Conservation (phyloP, 2,797 vertebrate genomes). For the Trachops cirrhosus region DNA sequence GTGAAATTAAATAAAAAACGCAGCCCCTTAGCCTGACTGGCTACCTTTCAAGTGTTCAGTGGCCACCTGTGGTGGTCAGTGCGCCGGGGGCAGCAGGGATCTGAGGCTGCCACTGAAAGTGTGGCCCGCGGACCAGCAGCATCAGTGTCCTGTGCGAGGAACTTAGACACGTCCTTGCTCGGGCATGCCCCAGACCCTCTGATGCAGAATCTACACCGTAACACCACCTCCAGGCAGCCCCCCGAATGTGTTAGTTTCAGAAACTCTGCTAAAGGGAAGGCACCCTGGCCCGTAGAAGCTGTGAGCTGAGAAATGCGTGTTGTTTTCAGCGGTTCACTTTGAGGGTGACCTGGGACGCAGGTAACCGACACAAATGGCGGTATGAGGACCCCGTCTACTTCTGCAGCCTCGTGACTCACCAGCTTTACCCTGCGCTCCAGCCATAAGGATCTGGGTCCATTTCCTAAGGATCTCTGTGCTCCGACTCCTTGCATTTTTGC, state of each 20-base stretch:
- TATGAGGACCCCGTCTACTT: not conserved
- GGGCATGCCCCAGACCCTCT: not conserved
- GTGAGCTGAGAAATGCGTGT: too few species aligned
- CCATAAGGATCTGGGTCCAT: not conserved
- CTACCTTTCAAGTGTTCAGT: not conserved
- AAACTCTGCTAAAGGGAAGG: not conserved
- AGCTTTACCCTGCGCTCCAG: not conserved
- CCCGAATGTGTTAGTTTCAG: not conserved
- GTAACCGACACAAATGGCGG: not conserved
- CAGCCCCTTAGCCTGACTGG: not conserved
- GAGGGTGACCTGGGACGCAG: not conserved
- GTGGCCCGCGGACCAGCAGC: not conserved
- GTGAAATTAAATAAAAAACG: not conserved
- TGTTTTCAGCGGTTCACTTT: not conserved
- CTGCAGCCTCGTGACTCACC: not conserved
- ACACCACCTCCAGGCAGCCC: not conserved
- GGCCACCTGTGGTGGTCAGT: rapidly evolving
- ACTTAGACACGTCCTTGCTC: not conserved
- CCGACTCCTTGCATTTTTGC: not conserved
- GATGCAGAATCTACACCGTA: not conserved
- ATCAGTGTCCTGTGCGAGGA: too few species aligned
- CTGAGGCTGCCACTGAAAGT: not conserved
- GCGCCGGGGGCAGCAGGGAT: not conserved
- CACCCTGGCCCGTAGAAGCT: too few species aligned
- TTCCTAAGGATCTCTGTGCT: not conserved